Evolutionary conservation across 1,140 invertebrate species (phyloP).

Genomic region (Heliconius eleuchia): DNA sequence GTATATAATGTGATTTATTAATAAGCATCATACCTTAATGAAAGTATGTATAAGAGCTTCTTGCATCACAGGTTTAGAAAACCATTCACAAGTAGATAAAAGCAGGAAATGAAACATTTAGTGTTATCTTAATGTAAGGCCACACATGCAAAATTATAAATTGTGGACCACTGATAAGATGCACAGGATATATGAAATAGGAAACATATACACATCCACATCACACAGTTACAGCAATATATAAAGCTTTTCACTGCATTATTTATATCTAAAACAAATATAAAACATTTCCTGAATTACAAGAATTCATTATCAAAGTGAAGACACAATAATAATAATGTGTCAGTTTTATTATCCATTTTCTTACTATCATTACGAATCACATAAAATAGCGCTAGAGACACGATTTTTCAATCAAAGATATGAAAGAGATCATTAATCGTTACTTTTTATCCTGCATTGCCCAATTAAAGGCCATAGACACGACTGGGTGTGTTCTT

Average conservation of each 20-base stretch:
- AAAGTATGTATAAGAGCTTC: background rate
- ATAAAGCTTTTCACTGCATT: background rate
- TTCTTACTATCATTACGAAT: background rate
- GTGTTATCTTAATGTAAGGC: constrained; percentile 37
- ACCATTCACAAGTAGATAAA: constrained; percentile 38
- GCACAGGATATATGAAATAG: constrained; percentile 38
- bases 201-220: constrained; percentile 19
- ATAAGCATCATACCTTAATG: background rate
- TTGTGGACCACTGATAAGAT: constrained; percentile 36
- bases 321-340: background rate
- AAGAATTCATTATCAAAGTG: background rate
- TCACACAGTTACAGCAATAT: background rate
- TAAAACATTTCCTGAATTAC: background rate
- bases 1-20: too few relatives aligned
- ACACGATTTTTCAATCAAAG: constrained; percentile 10
- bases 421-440: constrained; percentile 11
- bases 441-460: constrained; percentile 15
- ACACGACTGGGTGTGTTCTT: constrained; percentile 37
- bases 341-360: background rate
- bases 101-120: constrained; percentile 50
- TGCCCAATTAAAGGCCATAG: constrained; percentile 27
- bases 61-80: constrained; percentile 9
- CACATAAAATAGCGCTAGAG: background rate
- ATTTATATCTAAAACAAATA: background rate
- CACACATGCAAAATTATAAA: constrained; percentile 22